phyloP scores from a whole-genome alignment of 2,113 vertebrate genomes.

The Stigmatopora argus region DNA sequence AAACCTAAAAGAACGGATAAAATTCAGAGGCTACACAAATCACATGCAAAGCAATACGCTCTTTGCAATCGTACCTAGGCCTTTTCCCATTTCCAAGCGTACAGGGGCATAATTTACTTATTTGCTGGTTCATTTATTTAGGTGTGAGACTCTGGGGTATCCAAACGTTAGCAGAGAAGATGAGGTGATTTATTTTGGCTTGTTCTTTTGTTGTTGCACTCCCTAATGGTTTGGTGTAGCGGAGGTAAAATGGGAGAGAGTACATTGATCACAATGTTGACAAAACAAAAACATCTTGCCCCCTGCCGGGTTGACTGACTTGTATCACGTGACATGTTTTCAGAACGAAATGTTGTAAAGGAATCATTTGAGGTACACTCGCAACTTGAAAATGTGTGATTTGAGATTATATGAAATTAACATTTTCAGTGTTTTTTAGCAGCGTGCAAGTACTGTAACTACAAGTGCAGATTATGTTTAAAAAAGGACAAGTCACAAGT shows the following conservation, averaged over 20 bases:
- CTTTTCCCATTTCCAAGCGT: slow-evolving; percentile 36
- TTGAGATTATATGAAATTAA: neutral
- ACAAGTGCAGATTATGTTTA: too few relatives aligned
- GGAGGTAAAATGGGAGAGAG: slow-evolving; percentile 43
- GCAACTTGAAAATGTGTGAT: neutral
- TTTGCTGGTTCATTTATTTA: slow-evolving; percentile 69
- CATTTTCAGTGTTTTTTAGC: too few relatives aligned
- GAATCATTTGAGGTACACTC: neutral
- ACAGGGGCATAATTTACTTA: slow-evolving; percentile 66
- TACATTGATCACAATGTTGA: slow-evolving; percentile 74
- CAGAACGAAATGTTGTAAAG: neutral
- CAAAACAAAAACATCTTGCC: slow-evolving; percentile 53
- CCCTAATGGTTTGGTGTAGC: slow-evolving; percentile 58
- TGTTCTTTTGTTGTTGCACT: slow-evolving; percentile 44
- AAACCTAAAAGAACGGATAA: slow-evolving; percentile 47
- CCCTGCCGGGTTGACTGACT: slow-evolving; percentile 39
- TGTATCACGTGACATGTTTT: neutral
- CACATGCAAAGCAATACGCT: slow-evolving; percentile 29
- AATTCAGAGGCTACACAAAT: slow-evolving; percentile 20
- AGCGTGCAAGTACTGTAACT: too few relatives aligned
- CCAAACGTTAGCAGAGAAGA: slow-evolving; percentile 57
- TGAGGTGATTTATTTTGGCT: slow-evolving; percentile 58
- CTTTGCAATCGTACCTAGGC: slow-evolving; percentile 38
- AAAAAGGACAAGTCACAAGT: too few relatives aligned
- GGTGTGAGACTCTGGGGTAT: slow-evolving; percentile 56